Evolutionary conservation across 1,140 invertebrate genomes (phyloP).

Genomic region (Thrips palmi): DNA sequence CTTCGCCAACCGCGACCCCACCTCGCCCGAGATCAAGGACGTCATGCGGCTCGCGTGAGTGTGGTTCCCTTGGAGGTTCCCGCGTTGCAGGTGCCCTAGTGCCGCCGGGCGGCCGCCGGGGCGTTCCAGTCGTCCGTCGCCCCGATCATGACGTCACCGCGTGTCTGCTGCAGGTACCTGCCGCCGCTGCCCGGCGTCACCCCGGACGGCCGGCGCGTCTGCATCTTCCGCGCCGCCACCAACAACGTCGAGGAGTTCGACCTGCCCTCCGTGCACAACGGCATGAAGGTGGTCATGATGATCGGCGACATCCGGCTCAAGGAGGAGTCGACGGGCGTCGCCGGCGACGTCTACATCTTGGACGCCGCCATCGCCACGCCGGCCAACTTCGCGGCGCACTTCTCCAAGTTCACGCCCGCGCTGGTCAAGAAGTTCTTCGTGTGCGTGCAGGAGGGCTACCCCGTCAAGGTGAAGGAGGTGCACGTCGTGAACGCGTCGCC

Average conservation of each 20-base stretch:
- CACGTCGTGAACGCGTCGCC: conserved; percentile 69
- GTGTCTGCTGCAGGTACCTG: conserved; percentile 40
- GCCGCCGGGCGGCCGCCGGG: too few species aligned
- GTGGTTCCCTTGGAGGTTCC: not conserved
- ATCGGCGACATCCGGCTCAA: conserved; percentile 58
- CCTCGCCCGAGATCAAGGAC: conserved; percentile 44
- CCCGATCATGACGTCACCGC: too few species aligned
- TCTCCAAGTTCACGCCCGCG: conserved; percentile 54
- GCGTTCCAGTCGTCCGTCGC: too few species aligned
- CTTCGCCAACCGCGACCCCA: conserved; percentile 55
- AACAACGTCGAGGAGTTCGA: conserved; percentile 32
- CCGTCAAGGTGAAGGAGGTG: conserved; percentile 66
- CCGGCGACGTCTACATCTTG: conserved; percentile 60
- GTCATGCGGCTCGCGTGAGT: conserved; percentile 51
- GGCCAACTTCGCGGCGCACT: conserved; percentile 48
- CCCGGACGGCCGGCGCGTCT: conserved; percentile 52
- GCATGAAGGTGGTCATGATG: conserved; percentile 63
- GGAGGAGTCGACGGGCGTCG: conserved; percentile 55
- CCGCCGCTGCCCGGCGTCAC: conserved; percentile 60
- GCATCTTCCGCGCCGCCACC: conserved; percentile 43
- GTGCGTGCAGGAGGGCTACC: conserved; percentile 68
- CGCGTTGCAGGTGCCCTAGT: not conserved
- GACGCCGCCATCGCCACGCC: conserved; percentile 55
- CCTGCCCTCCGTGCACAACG: conserved; percentile 38
- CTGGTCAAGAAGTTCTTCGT: conserved; percentile 64